phyloP scores from a whole-genome alignment of 2,113 vertebrate species.

The Accipiter virgatus region DNA sequence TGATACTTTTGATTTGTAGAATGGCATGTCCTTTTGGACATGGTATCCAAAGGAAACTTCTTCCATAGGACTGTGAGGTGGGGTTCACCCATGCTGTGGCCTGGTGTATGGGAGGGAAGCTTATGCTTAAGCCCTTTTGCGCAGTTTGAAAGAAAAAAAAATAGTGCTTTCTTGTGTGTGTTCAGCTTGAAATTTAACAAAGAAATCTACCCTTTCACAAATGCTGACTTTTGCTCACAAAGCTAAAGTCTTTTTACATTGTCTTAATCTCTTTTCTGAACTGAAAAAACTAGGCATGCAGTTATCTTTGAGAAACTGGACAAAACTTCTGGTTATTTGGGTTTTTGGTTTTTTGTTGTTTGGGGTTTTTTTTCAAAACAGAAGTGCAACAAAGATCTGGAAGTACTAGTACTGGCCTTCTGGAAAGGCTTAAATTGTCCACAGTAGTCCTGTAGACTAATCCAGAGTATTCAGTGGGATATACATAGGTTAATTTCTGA shows the following conservation, averaged over 20 bases:
- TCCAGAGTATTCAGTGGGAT: background rate
- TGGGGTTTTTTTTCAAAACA: background rate
- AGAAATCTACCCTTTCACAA: background rate
- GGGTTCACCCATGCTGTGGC: background rate
- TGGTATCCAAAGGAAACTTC: background rate
- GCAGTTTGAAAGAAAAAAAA: background rate
- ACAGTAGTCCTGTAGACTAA: background rate
- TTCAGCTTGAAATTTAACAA: background rate
- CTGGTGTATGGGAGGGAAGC: background rate
- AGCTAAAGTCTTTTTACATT: background rate
- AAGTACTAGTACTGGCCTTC: background rate
- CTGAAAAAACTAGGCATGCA: background rate
- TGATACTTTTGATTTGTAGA: background rate
- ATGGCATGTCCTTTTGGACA: background rate
- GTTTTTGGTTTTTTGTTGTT: no score
- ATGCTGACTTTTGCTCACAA: background rate
- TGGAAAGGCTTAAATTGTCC: background rate
- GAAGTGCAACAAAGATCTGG: background rate
- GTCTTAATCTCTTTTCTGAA: background rate
- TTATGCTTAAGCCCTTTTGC: background rate
- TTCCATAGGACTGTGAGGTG: background rate
- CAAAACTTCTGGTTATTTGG: background rate
- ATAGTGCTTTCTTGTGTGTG: rapidly evolving
- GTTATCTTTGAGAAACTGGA: background rate
- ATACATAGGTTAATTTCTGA: background rate